Conservation (phyloP, 2,888 invertebrate genomes). For the Noctua janthina region DNA sequence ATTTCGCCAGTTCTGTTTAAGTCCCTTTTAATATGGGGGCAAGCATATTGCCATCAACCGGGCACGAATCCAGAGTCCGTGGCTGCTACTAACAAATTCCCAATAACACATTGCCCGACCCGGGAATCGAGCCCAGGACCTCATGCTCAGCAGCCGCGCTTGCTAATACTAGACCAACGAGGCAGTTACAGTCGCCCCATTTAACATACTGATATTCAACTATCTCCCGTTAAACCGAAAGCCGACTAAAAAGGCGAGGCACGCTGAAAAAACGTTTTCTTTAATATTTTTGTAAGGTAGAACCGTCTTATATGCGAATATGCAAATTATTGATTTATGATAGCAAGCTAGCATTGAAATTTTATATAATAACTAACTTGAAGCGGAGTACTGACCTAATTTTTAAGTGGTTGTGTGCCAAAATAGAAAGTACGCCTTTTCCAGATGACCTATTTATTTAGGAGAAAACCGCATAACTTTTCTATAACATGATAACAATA, state of each 20-base stretch:
- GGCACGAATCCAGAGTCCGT: no score
- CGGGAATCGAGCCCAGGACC: no score
- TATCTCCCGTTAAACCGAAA: background rate
- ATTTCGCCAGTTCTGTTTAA: no score
- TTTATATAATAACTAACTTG: conserved; percentile 21
- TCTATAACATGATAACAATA: background rate
- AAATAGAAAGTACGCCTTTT: conserved; percentile 24
- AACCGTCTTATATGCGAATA: background rate
- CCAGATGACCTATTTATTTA: conserved; percentile 7
- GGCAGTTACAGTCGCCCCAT: background rate
- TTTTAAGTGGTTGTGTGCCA: conserved; percentile 31
- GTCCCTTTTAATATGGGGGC: no score
- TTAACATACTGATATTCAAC: no score
- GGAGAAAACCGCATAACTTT: background rate
- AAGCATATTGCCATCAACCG: no score
- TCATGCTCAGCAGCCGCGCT: no score
- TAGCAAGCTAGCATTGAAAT: conserved; percentile 1
- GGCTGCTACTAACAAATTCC: no score
- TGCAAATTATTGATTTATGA: conserved; percentile 20
- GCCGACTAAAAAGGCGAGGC: background rate
- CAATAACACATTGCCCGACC: no score
- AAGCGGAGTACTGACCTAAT: conserved; percentile 26
- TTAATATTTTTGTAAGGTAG: background rate
- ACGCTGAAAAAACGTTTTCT: background rate
- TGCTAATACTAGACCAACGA: no score